Conservation (phyloP, 2,113 vertebrate species). For the Phylloscopus trochiloides region DNA sequence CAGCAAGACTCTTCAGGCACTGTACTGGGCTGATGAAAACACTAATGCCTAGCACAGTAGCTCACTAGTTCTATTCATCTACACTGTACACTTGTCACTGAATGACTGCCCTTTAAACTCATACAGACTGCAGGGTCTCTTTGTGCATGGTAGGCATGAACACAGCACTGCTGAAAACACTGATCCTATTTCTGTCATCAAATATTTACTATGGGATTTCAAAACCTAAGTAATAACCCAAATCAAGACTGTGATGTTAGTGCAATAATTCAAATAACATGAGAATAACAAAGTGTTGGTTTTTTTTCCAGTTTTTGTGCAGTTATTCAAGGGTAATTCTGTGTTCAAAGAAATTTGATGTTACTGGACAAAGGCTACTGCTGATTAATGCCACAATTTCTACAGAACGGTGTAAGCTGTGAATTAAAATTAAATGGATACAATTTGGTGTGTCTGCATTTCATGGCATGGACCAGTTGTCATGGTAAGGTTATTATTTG, state of each 20-base stretch:
- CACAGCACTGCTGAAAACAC: not conserved
- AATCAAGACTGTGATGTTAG: not conserved
- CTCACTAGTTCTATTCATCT: not conserved
- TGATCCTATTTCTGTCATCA: not conserved
- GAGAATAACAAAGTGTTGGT: not conserved
- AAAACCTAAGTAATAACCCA: not conserved
- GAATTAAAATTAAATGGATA: not conserved
- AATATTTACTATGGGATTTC: not conserved
- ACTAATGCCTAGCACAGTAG: not conserved
- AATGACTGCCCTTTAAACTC: not conserved
- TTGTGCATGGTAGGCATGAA: not conserved
- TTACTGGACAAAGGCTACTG: not conserved
- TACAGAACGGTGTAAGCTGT: rapidly evolving
- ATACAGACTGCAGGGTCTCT: not conserved
- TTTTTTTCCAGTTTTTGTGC: not conserved
- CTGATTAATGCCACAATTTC: not conserved
- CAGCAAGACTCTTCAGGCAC: not conserved
- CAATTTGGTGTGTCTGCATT: not conserved
- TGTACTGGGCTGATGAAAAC: not conserved
- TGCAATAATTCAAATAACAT: not conserved
- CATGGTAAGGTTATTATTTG: not conserved
- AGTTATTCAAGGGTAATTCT: not conserved
- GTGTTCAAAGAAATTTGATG: not conserved
- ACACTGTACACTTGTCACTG: not conserved
- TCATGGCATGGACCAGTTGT: not conserved